phyloP scores from a whole-genome alignment of 53 echinoderm and acorn worm genomes.

The Actinopyga echinites region DNA sequence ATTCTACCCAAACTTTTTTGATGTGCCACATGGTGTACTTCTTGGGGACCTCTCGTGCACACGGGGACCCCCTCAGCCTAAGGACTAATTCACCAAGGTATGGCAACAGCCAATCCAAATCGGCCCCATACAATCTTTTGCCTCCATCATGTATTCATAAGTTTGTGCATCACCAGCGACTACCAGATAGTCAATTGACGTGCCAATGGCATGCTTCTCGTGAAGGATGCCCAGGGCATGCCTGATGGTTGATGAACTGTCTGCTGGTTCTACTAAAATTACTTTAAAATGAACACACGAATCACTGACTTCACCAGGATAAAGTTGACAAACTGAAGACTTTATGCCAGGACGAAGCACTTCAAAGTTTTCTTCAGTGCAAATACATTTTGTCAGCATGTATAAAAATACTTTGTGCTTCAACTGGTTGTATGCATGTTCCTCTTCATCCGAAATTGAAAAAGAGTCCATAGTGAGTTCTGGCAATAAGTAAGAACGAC shows the following conservation, averaged over 20 bases:
- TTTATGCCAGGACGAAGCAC: not conserved
- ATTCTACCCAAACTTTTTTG: too few relatives aligned
- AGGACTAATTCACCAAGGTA: not conserved
- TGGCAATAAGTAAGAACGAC: too few relatives aligned
- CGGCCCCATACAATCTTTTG: not conserved
- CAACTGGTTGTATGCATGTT: not conserved
- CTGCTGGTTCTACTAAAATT: not conserved
- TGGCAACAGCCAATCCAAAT: not conserved
- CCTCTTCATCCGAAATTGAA: too few relatives aligned
- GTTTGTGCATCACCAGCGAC: not conserved
- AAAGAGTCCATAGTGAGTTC: too few relatives aligned
- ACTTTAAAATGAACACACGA: not conserved
- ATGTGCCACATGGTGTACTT: too few relatives aligned
- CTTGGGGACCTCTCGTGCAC: too few relatives aligned
- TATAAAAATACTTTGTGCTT: not conserved
- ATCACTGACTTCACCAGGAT: not conserved
- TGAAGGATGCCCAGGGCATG: not conserved
- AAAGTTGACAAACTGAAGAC: not conserved
- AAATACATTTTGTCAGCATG: conserved; percentile 1
- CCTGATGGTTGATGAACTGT: not conserved
- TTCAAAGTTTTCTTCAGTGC: not conserved
- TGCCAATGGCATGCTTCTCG: not conserved
- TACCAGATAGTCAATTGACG: not conserved
- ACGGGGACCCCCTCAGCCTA: too few relatives aligned
- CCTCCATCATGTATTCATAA: not conserved